A percentile compares a stretch with the other conserved stretches of the same genome.
Evolutionary conservation across 92 coral and sea anemone species (phyloP).

Genomic region (Pocillopora meandrina): DNA sequence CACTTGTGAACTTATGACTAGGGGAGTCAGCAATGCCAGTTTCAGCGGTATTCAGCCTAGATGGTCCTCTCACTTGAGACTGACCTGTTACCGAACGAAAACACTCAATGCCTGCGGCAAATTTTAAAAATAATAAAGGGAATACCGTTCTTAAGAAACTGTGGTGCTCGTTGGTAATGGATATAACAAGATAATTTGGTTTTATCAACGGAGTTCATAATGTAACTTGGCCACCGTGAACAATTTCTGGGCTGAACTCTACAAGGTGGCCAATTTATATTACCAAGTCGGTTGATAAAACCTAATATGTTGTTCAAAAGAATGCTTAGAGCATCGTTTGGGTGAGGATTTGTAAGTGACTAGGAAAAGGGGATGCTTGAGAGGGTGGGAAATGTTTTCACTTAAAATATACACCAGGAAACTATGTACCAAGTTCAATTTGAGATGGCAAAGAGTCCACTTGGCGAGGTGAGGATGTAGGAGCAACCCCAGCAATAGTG

Average conservation of each 20-base stretch:
- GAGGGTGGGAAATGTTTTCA: neutral
- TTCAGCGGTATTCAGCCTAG: conserved; percentile 48
- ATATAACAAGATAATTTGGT: no score
- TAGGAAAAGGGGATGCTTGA: neutral
- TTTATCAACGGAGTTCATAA: no score
- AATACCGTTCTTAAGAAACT: no score
- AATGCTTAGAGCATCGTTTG: no score
- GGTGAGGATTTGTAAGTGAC: no score
- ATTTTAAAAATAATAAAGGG: no score
- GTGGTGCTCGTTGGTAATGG: no score
- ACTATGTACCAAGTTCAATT: conserved; percentile 40
- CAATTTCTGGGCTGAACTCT: no score
- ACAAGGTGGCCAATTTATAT: no score
- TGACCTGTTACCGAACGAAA: conserved; percentile 2
- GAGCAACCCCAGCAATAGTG: neutral
- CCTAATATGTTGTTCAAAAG: no score
- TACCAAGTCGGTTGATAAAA: no score
- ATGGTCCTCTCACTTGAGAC: conserved; percentile 14
- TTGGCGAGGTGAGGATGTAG: conserved; percentile 29
- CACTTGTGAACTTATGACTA: conserved; percentile 66
- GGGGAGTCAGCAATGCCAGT: conserved; percentile 51
- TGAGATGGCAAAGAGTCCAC: conserved; percentile 66
- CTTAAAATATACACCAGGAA: neutral
- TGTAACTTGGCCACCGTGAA: no score
- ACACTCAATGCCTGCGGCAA: neutral